These are phyloP conservation scores for Physocephala rufipes DNA, from an alignment of 2,888 invertebrate species.

Conservation along the genomic window DNA sequence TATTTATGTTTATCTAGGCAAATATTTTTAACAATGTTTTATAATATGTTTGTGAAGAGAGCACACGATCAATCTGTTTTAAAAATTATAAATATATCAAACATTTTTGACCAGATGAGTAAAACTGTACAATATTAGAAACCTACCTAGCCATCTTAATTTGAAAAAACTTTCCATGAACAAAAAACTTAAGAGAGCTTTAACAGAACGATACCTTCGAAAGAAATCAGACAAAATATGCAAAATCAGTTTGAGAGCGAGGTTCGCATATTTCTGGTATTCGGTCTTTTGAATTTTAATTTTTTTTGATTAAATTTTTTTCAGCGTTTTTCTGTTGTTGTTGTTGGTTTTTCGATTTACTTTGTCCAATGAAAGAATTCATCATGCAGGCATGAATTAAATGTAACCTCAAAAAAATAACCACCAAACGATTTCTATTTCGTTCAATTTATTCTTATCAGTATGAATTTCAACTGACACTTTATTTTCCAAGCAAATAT, in stretches of 20 bases:
- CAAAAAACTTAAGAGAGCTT: too few relatives aligned
- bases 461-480: slow-evolving; percentile 14
- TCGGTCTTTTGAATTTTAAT: not conserved
- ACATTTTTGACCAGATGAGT: too few relatives aligned
- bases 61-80: too few relatives aligned
- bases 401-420: slow-evolving; percentile 25
- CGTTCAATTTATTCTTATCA: slow-evolving; percentile 15
- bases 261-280: slow-evolving; percentile 1
- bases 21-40: too few relatives aligned
- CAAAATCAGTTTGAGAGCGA: not conserved
- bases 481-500: not conserved
- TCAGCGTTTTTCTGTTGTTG: not conserved
- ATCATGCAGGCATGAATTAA: slow-evolving; percentile 27
- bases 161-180: too few relatives aligned
- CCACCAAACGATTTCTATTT: not conserved
- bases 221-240: slow-evolving; percentile 13
- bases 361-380: not conserved
- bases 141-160: too few relatives aligned
- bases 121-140: too few relatives aligned
- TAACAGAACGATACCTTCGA: not conserved
- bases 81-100: too few relatives aligned
- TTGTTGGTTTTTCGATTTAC: not conserved
- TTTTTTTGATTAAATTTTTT: too few relatives aligned
- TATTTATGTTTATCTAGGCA: too few relatives aligned
- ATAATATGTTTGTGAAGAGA: too few relatives aligned